Percentiles rank a stretch among this genome's conserved stretches.
phyloP scores from a whole-genome alignment of 2,888 invertebrate genomes.

The Ennomos erosarius region DNA sequence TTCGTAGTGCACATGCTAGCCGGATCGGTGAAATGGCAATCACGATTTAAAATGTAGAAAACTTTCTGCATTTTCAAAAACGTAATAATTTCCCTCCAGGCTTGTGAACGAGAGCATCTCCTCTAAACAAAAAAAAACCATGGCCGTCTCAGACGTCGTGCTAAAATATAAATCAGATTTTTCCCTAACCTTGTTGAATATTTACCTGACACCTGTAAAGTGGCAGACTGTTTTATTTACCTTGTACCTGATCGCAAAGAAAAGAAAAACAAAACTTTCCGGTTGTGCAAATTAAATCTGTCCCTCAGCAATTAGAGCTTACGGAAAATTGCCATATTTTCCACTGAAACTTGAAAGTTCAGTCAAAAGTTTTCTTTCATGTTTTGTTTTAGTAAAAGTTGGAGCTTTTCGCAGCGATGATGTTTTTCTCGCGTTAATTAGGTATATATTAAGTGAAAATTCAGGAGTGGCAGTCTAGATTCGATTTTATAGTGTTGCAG shows the following conservation, averaged over 20 bases:
- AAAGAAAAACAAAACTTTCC: slow-evolving; percentile 18
- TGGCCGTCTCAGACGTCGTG: background rate
- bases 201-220: background rate
- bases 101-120: too few relatives aligned
- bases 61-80: too few relatives aligned
- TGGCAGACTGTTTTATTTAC: slow-evolving; percentile 9
- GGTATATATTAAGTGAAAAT: too few relatives aligned
- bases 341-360: slow-evolving; percentile 7
- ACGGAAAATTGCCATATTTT: slow-evolving; percentile 47
- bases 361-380: slow-evolving; percentile 20
- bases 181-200: background rate
- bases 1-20: too few relatives aligned
- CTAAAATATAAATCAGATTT: background rate
- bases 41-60: too few relatives aligned
- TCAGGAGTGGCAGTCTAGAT: too few relatives aligned
- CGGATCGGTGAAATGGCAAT: too few relatives aligned
- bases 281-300: slow-evolving; percentile 40
- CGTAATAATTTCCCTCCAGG: too few relatives aligned
- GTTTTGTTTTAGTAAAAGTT: slow-evolving; percentile 3
- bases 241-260: slow-evolving; percentile 2
- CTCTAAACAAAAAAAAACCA: too few relatives aligned
- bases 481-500: too few relatives aligned
- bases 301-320: slow-evolving; percentile 44
- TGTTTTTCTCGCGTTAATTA: too few relatives aligned
- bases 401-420: slow-evolving; percentile 2